These are phyloP conservation scores for Elysia crispata DNA, from an alignment of 2,888 invertebrate species.

Conservation along the genomic window DNA sequence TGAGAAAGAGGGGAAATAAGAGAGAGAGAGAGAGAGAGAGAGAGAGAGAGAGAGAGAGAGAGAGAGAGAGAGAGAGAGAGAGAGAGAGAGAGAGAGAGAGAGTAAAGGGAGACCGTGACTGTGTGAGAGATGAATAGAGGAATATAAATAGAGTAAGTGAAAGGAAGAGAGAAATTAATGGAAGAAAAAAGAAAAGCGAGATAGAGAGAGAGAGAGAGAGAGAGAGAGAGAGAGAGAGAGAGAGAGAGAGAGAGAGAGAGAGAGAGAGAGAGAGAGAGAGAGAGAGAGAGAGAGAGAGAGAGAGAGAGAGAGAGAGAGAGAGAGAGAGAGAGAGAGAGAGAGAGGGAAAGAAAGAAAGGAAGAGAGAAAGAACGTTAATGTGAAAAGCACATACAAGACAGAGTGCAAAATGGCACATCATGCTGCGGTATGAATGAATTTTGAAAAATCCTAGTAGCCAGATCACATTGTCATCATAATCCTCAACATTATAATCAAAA, in stretches of 20 bases:
- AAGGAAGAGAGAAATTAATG: background rate
- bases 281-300: background rate
- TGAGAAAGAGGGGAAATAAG: background rate
- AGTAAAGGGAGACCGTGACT: background rate
- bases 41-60: slow-evolving; percentile 30
- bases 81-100: slow-evolving; percentile 9
- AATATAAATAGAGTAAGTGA: no score
- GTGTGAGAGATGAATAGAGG: background rate
- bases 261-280: slow-evolving; percentile 9
- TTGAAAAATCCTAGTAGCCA: no score
- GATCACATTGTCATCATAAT: no score
- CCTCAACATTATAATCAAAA: no score
- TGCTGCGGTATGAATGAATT: no score
- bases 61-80: slow-evolving; percentile 24
- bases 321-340: slow-evolving; percentile 34
- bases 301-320: background rate
- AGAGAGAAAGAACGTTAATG: background rate
- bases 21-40: slow-evolving; percentile 19
- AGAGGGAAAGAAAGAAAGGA: slow-evolving; percentile 39
- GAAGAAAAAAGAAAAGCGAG: slow-evolving; percentile 10
- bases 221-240: slow-evolving; percentile 24
- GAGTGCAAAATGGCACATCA: no score
- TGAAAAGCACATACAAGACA: no score
- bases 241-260: slow-evolving; percentile 9
- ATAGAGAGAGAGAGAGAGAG: slow-evolving; percentile 30